Base-by-base conservation (phyloP, 1,140 invertebrate genomes). In the Subanguina moxae region DNA sequence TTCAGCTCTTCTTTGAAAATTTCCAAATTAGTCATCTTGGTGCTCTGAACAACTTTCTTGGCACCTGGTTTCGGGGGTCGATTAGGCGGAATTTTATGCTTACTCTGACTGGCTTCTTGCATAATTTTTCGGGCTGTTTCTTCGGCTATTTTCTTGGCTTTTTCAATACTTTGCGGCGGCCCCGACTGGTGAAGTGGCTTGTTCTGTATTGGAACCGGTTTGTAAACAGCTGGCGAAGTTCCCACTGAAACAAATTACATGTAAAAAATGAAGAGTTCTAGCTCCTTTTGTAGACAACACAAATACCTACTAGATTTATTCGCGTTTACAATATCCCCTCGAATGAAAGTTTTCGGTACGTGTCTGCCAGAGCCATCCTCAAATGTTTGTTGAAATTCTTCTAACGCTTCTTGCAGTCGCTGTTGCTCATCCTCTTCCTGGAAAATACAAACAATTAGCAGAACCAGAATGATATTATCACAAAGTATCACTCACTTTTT, bases 1-100 rank as follows among this genome's bases (percentile, higher is more conserved):
- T 90, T 89, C 27, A 94, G 81, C 83, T 94, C 92, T 83, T 97
- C 93, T 84, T 97, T 97, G 76, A 97, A 97, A 1, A 92, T 83
- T 83, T 98, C 95, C 64, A 99, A 85, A 85, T 98, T 97, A 76
- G 91, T 96, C 81, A 96, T 97, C 81, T 93, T 93, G 80, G 94
- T 93, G 74, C 92, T 90, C 43, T 89, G 87, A 80, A 89, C 88
- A 78, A 88, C 88, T 83, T 91, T 92, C 82, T 69, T 79, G 42
- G 76, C 64, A 1, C 76, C 75, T 11, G 81, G 80, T 58, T 78
- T 78, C 21, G 80, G 71, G 0, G 80, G 80, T 23, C 45, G 25
- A 28, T 62, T 64, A 48, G 65, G 19, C 13, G 45, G 48, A 17
- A 57, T 43, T 15, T 30, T 62, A 1, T 62, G 64, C 19, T 52